Base-by-base conservation (phyloP, 2,113 vertebrate species). In the Bombycilla garrulus region DNA sequence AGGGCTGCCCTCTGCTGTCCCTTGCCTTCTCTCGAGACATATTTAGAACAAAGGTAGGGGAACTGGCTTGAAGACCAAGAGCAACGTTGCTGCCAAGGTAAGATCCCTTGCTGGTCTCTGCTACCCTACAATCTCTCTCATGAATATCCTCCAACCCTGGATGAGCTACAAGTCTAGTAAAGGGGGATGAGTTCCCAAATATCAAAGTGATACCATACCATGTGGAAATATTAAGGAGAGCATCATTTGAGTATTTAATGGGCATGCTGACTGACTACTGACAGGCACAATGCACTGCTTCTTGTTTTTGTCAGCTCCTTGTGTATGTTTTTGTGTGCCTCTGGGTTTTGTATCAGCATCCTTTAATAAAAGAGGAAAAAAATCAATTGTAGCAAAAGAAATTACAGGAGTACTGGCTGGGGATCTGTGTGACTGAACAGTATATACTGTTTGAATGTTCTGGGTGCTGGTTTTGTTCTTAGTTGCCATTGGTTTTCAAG, bases 401-500 rank as follows among this genome's bases (percentile, higher is more conserved):
- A 48, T 18, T 74, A 17, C 24, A 17, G 47, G 51, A 77, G 10
- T 66, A 53, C 5, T 47, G n/a, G 17, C 74, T 69, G 70, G 20
- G 24, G 17, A 28, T 82, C 71, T 73, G 36, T 93, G 11, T 86
- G 65, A 21, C 58, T 80, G 54, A 90, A 35, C 24, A 36, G 12
- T 31, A 18, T 69, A 26, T 66, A 8, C 71, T 65, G 22, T 58
- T 90, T 78, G 72, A 90, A 67, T 93, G 12, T 86, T 83, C 44
- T 83, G 48, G 64, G n/a, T 88, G 51, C 78, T 83, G 42, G 38
- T 54, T 77, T 70, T 90, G 56, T 70, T 82, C 40, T 21, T 77
- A 48, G 74, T 66, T 87, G 50, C 47, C n/a, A 12, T 20, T 80
- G 73, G 45, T 85, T 95, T 90, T 92, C 70, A 87, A 72, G 62